Percentiles rank a stretch among this genome's conserved stretches.
These are phyloP conservation scores for Cacajao melanocephalus DNA, from an alignment of 2,797 vertebrate species.

Conservation along the genomic window DNA sequence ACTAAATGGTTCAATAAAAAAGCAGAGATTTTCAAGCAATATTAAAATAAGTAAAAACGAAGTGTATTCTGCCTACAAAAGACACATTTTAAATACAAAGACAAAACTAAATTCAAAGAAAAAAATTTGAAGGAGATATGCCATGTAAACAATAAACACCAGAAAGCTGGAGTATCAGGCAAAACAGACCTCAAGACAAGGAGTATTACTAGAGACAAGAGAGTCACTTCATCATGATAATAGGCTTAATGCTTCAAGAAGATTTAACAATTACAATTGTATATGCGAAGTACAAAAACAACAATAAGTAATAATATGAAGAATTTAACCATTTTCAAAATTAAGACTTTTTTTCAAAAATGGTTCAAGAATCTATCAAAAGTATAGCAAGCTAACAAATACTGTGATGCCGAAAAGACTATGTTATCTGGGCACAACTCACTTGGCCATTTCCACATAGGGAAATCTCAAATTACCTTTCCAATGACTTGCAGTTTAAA, in stretches of 20 bases:
- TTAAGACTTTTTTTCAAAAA: not conserved
- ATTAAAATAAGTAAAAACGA: not conserved
- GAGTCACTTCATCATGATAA: not conserved
- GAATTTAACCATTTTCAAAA: not conserved
- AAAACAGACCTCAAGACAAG: not conserved
- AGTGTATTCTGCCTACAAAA: not conserved
- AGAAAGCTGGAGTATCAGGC: not conserved
- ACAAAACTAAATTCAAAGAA: not conserved
- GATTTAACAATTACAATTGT: not conserved
- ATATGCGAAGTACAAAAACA: not conserved
- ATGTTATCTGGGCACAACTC: not conserved
- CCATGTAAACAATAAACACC: not conserved
- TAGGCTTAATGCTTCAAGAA: not conserved
- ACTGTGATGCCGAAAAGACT: not conserved
- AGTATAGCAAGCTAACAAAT: not conserved
- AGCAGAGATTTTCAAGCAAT: not conserved
- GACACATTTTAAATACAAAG: not conserved
- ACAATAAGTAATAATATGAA: not conserved
- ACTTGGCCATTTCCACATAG: not conserved
- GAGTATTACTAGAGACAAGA: not conserved
- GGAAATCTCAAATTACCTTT: not conserved
- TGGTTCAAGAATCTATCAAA: not conserved
- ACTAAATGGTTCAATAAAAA: not conserved
- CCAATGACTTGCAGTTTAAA: not conserved
- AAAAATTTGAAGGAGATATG: not conserved